Base-by-base conservation (phyloP, 2,113 vertebrate genomes). In the Pelecanoides urinatrix region DNA sequence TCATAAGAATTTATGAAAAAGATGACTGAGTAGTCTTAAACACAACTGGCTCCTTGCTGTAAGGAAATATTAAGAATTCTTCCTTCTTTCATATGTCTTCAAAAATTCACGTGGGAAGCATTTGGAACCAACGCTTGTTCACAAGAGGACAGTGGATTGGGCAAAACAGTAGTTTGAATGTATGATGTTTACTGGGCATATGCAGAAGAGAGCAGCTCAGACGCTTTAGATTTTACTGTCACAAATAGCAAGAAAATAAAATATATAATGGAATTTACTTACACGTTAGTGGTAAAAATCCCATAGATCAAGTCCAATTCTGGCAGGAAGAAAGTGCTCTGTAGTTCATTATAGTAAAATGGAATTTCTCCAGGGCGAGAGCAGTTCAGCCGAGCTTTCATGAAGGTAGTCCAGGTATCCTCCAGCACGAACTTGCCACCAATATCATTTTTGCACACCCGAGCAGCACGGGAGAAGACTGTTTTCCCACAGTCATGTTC, bases 401-500 rank as follows among this genome's bases (percentile, higher is more conserved):
- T 99, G 97, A 99, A 99, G 6, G 99, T 99, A 85, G 99, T 99
- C 99, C 99, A 99, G 4, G 99, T 99, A 91, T 99, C 99, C 89
- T 99, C 99, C 84, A 99, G 97, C 50, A 99, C 98, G 65, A 99
- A 99, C 9, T 99, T 99, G 4, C 99, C 99, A 5, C 99, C 99
- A 2, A 99, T 98, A 96, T 99, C 99, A 1, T 99, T 99, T 96
- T 99, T 99, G 94, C 99, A 99, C 27, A 99, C 99, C 0, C 99
- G 98, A 3, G 99, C 99, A 1, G 99, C 99, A 11, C 99, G 98
- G 58, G 99, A 99, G 97, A 99, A 99, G 72, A 99, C 99, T 0
- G 99, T 99, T 83, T 99, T 98, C 42, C 99, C 99, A 50, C 99
- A 99, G 89, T 99, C 99, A 0, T 99, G 99, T 93, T 99, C 99